Evolutionary conservation across 2,113 vertebrate species (phyloP).

Genomic region (Brachypteracias leptosomus): DNA sequence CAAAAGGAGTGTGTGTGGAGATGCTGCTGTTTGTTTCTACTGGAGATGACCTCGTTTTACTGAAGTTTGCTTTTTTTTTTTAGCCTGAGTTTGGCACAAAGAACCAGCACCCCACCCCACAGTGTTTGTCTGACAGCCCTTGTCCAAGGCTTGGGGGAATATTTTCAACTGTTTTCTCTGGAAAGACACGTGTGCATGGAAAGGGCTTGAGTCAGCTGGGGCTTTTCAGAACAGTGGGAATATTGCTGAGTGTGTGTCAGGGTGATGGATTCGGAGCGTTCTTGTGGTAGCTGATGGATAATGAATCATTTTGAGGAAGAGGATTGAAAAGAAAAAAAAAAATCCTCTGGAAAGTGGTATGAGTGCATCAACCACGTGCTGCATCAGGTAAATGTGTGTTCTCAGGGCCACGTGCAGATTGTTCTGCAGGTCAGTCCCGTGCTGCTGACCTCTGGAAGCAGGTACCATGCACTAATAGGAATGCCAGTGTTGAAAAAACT

Average conservation of each 20-base stretch:
- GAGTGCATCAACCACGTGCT: too few relatives aligned
- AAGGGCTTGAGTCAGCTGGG: neutral
- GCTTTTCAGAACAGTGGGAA: neutral
- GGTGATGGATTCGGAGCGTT: neutral
- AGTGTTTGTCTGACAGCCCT: neutral
- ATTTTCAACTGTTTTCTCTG: neutral
- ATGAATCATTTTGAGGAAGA: neutral
- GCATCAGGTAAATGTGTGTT: rapidly evolving
- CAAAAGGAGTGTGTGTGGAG: neutral
- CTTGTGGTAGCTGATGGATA: neutral
- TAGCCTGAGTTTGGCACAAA: neutral
- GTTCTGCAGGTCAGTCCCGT: neutral
- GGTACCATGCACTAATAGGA: neutral
- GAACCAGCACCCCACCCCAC: neutral
- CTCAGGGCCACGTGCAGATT: neutral
- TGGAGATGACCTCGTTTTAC: neutral
- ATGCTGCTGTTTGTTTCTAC: neutral
- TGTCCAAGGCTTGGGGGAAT: neutral
- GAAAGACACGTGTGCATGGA: rapidly evolving
- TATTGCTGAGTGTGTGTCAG: neutral
- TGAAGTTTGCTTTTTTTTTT: neutral
- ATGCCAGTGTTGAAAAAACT: neutral
- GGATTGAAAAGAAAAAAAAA: too few relatives aligned
- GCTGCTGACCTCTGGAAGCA: neutral
- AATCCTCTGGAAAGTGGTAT: neutral